A percentile compares a stretch with the other conserved stretches of the same genome.
phyloP scores from a whole-genome alignment of 1,140 invertebrate genomes.

The Frieseomelitta varia region DNA sequence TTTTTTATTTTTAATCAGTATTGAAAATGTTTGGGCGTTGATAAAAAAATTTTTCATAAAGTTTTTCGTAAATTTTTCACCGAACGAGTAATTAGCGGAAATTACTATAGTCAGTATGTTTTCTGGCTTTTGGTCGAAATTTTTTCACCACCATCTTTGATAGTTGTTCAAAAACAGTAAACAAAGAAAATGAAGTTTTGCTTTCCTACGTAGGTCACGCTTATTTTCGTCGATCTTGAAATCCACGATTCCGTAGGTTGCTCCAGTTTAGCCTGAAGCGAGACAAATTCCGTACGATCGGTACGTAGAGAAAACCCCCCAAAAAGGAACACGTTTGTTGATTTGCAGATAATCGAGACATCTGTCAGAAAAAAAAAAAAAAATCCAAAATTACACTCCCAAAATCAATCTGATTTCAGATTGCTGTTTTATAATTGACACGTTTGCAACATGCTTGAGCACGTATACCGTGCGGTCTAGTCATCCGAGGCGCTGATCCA shows the following conservation, averaged over 20 bases:
- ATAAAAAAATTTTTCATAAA: background rate
- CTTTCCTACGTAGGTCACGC: background rate
- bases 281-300: slow-evolving; percentile 22
- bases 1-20: background rate
- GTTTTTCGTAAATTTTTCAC: background rate
- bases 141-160: slow-evolving; percentile 13
- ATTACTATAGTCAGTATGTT: too few species aligned
- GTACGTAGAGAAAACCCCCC: background rate
- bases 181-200: background rate
- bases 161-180: background rate
- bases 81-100: too few species aligned
- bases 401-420: background rate
- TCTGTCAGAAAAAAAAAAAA: background rate
- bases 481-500: slow-evolving; percentile 50
- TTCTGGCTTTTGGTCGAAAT: background rate
- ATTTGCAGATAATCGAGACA: background rate
- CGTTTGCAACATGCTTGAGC: background rate
- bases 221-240: slow-evolving; percentile 61
- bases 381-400: background rate
- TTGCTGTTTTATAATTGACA: background rate
- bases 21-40: background rate
- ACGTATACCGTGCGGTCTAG: background rate
- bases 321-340: background rate
- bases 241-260: slow-evolving; percentile 23
- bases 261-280: slow-evolving; percentile 60